A percentile compares a stretch with the other conserved stretches of the same genome.
Conservation (phyloP, 1,140 invertebrate species). For the Dufourea novaeangliae region DNA sequence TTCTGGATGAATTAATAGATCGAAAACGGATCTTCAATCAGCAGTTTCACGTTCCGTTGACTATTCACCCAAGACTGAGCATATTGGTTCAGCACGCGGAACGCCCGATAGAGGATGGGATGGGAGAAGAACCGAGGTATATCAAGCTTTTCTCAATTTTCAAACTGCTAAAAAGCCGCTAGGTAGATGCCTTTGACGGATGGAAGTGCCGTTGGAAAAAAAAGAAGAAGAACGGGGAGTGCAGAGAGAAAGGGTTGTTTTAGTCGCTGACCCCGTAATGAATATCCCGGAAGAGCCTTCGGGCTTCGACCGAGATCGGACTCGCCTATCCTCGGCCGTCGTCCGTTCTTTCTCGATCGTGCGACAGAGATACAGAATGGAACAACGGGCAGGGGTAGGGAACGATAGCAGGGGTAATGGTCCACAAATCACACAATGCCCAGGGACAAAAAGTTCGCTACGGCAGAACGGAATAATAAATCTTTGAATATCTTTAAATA, state of each 20-base stretch:
- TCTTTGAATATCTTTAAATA: constrained; percentile 65
- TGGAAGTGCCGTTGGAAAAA: background rate
- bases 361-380: constrained; percentile 18
- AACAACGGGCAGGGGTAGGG: too few relatives aligned
- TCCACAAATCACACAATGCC: constrained; percentile 62
- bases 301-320: constrained; percentile 62
- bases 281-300: constrained; percentile 65
- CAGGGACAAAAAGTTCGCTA: constrained; percentile 46
- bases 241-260: constrained; percentile 47
- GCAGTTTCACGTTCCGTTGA: constrained; percentile 3
- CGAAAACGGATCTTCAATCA: too few relatives aligned
- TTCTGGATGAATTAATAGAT: too few relatives aligned
- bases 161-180: constrained; percentile 16
- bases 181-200: background rate
- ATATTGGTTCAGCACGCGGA: background rate
- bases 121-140: background rate
- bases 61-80: too few relatives aligned
- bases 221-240: background rate
- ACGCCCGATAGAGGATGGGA: background rate
- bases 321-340: constrained; percentile 10
- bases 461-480: constrained; percentile 53
- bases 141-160: background rate
- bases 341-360: constrained; percentile 44
- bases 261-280: constrained; percentile 58
- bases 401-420: constrained; percentile 39